phyloP scores from a whole-genome alignment of 2,888 invertebrate genomes.

The Melanchra persicariae region DNA sequence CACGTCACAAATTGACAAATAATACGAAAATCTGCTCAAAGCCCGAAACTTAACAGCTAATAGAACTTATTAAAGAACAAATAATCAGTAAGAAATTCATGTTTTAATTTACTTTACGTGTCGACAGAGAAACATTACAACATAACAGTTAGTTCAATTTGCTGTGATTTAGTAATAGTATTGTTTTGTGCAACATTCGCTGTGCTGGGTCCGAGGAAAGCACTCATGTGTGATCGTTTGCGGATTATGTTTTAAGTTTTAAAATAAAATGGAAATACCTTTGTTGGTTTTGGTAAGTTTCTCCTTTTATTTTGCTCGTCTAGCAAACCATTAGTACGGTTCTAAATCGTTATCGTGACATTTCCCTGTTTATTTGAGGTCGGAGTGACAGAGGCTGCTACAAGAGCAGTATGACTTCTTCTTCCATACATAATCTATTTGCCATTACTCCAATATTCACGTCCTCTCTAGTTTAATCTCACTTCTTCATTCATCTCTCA shows the following conservation, averaged over 20 bases:
- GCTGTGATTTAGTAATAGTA: neutral
- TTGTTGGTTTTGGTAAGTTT: constrained; percentile 48
- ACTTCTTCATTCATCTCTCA: too few species aligned
- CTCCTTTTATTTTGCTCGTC: neutral
- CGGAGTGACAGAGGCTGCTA: too few species aligned
- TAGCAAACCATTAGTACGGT: neutral
- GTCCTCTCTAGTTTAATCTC: neutral
- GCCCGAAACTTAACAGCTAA: neutral
- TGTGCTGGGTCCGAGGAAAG: neutral
- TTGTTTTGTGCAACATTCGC: constrained; percentile 3
- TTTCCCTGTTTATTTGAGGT: neutral
- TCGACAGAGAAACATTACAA: constrained; percentile 14
- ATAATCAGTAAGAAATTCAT: constrained; percentile 23
- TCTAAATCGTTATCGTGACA: neutral
- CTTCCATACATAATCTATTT: neutral
- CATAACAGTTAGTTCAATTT: constrained; percentile 27
- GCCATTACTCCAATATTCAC: neutral
- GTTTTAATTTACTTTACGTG: constrained; percentile 53
- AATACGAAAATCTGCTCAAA: neutral
- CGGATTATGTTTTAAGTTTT: constrained; percentile 34
- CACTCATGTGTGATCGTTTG: constrained; percentile 12
- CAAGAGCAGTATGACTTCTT: neutral
- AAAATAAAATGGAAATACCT: constrained; percentile 40
- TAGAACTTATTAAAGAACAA: constrained; percentile 29
- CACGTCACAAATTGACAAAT: neutral